A percentile compares a stretch with the other conserved stretches of the same genome.
Conservation (phyloP, 2,888 invertebrate genomes). For the Harpalus rufipes region DNA sequence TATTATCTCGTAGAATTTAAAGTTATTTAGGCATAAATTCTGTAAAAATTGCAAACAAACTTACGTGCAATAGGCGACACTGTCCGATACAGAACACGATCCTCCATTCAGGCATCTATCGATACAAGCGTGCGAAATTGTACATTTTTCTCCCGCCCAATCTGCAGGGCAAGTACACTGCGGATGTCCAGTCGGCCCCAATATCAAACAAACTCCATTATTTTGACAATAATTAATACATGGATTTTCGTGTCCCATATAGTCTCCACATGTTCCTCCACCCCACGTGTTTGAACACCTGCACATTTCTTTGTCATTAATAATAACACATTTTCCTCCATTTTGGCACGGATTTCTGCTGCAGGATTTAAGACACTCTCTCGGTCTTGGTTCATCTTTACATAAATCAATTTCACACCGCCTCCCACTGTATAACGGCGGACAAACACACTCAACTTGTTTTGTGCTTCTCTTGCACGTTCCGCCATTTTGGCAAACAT, state of each 20-base stretch:
- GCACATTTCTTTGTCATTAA: constrained; percentile 78
- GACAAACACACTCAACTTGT: constrained; percentile 77
- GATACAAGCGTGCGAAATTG: constrained; percentile 77
- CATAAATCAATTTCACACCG: constrained; percentile 80
- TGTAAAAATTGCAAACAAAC: constrained; percentile 70
- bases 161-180: constrained; percentile 80
- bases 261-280: constrained; percentile 80
- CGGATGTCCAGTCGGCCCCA: constrained; percentile 77
- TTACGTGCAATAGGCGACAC: constrained; percentile 76
- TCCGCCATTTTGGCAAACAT: constrained; percentile 81
- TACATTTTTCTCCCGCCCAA: constrained; percentile 81
- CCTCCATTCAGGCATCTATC: constrained; percentile 80
- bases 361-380: constrained; percentile 67
- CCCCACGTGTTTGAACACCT: constrained; percentile 80
- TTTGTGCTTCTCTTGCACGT: constrained; percentile 75
- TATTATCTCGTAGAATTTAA: no score
- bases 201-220: constrained; percentile 81
- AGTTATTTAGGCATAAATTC: no score
- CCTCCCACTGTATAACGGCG: constrained; percentile 76
- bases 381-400: constrained; percentile 74
- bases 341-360: constrained; percentile 77
- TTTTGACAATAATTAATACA: constrained; percentile 81
- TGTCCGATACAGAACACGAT: constrained; percentile 76
- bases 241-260: constrained; percentile 82
- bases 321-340: constrained; percentile 79